Evolutionary conservation across 2,113 vertebrate species (phyloP), one percentile per base, ranked within the genome.

Genomic region (Xiphophorus maculatus): DNA sequence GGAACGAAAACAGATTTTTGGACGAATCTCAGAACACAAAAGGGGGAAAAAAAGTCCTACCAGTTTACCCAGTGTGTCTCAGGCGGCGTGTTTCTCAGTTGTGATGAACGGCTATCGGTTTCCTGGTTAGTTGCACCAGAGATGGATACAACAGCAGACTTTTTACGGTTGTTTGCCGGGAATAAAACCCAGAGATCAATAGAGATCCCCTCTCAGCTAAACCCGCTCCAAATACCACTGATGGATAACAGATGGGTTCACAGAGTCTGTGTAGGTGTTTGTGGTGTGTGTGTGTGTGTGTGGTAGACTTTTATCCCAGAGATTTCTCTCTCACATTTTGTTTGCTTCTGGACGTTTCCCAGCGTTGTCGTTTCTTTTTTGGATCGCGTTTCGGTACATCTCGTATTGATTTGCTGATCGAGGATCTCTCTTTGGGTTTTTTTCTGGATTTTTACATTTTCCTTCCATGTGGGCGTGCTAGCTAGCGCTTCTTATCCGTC

Each of bases 171-270:
- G 81, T 78, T 88, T 82, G 65, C 54, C 66, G 73, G 22, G 72
- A 88, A 81, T 87, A 80, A 87, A 89, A 91, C 71, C 5, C 73
- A 74, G 69, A 81, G 88, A 89, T 90, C 91, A 87, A 87, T 88
- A 84, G 81, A 83, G 58, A 71, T 40, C 30, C 30, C 66, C 86
- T 79, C 14, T 60, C 29, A 70, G 85, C 80, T 78, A 81, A 72
- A 81, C 72, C 63, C 69, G 71, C 81, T 71, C 71, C 66, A 44
- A 86, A 74, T 69, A 79, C 54, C 77, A 69, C 83, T 92, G 90
- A 91, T 93, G 80, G 84, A 83, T 83, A 90, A 81, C 89, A 92
- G 88, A 93, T 89, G 85, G 87, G 76, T 83, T 81, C 62, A n/a
- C 48, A 73, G 64, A 19, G 81, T 68, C 66, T 68, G 72, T 75